Evolutionary conservation across 2,888 invertebrate genomes (phyloP).

Genomic region (Papilio demoleus): DNA sequence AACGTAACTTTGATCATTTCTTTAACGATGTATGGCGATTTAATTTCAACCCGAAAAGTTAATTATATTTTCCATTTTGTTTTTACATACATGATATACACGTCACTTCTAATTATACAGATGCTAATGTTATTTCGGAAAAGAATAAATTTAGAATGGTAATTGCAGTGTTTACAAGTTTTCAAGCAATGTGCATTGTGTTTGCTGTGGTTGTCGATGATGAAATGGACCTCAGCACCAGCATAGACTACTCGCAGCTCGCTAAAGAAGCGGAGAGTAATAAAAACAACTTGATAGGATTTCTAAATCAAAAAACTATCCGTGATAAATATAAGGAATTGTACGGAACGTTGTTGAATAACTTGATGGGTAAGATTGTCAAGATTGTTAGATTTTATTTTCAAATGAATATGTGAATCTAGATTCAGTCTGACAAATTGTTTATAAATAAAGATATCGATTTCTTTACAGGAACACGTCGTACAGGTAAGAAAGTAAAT

Average conservation of each 20-base stretch:
- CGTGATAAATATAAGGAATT: conserved; percentile 61
- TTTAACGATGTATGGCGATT: not conserved
- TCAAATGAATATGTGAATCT: no score
- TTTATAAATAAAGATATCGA: not conserved
- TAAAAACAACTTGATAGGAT: conserved; percentile 64
- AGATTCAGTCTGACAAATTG: not conserved
- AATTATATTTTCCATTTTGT: no score
- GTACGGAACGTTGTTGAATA: conserved; percentile 61
- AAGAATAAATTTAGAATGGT: not conserved
- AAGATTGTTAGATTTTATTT: no score
- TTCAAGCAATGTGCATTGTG: not conserved
- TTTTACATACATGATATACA: no score
- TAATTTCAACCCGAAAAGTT: not conserved
- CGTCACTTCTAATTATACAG: no score
- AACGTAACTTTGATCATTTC: not conserved
- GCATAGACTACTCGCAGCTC: conserved; percentile 64
- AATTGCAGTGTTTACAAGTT: not conserved
- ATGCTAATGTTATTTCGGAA: no score
- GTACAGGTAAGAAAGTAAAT: not conserved
- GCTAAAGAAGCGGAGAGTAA: conserved; percentile 68
- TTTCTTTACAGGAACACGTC: not conserved
- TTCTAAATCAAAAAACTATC: conserved; percentile 62
- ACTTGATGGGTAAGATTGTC: conserved; percentile 57
- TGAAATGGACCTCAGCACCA: conserved; percentile 9
- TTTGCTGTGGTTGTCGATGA: not conserved